phyloP scores from a whole-genome alignment of 2,113 vertebrate genomes.

The Noctilio leporinus region DNA sequence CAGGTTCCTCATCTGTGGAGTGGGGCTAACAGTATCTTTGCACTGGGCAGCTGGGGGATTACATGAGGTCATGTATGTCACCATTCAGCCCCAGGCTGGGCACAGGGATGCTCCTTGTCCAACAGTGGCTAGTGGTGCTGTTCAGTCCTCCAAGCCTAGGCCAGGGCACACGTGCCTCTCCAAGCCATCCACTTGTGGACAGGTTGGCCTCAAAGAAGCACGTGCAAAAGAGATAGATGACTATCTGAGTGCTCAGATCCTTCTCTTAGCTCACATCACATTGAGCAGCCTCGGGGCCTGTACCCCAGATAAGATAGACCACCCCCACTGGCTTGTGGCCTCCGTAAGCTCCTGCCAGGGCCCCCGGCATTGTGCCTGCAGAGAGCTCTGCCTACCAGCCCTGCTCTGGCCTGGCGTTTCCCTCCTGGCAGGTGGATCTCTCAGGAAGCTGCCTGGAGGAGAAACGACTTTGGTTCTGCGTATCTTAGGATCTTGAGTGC shows the following conservation, averaged over 20 bases:
- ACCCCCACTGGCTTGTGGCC: background rate
- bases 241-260: background rate
- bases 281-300: background rate
- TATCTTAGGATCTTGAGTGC: background rate
- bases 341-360: background rate
- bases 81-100: background rate
- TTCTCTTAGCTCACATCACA: background rate
- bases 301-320: background rate
- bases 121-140: background rate
- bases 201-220: background rate
- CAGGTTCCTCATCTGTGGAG: background rate
- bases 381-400: background rate
- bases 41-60: background rate
- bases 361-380: background rate
- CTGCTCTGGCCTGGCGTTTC: background rate
- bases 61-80: background rate
- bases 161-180: accelerated
- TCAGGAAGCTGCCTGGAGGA: background rate
- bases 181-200: background rate
- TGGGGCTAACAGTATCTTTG: background rate
- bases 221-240: background rate
- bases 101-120: background rate
- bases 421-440: background rate
- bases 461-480: background rate
- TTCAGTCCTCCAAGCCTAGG: background rate